Base-by-base conservation (phyloP, 1,140 invertebrate species). In the Agraylea sexmaculata region DNA sequence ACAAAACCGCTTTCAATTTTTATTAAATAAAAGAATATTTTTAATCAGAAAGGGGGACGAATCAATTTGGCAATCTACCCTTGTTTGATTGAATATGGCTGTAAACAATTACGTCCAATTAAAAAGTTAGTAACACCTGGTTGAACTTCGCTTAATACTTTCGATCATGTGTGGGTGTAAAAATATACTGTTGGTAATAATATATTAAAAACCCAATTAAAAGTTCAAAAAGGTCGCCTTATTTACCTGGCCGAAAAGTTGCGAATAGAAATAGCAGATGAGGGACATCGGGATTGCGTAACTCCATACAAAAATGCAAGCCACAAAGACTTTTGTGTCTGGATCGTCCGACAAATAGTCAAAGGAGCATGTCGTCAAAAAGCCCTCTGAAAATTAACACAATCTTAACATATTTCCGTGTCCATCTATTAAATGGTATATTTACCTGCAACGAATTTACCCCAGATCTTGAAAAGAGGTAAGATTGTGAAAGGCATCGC, bases 281-380 rank as follows among this genome's bases (percentile, higher is more conserved):
- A 80, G 65, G 6, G 57, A 8, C 62, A 84, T 72, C 0, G 80
- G 80, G 8, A 83, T 72, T 35, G 52, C 62, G 55, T 83, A 85
- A 39, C 77, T 71, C 72, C 77, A 83, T 2, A 70, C 51, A 51
- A 82, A 81, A 43, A 83, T 82, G 27, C 63, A 61, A 0, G 61
- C 70, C 0, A 80, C 76, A 53, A 83, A 86, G 1, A 74, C 66
- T 40, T 71, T 72, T 1, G 75, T 83, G 29, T 77, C 75, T 30
- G 72, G 63, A 51, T 80, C 74, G 1, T 81, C 74, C 5, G 74
- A 74, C 27, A 85, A 61, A 53, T 74, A 85, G 53, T 84, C 81
- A 45, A 83, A 82, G 6, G 73, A 76, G 53, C 80, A 84, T 1
- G 78, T 81, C 2, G 80, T 84, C 22, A 85, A 64, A 53, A 78